Conservation (phyloP, 2,888 invertebrate genomes). For the Dorcus hopei region DNA sequence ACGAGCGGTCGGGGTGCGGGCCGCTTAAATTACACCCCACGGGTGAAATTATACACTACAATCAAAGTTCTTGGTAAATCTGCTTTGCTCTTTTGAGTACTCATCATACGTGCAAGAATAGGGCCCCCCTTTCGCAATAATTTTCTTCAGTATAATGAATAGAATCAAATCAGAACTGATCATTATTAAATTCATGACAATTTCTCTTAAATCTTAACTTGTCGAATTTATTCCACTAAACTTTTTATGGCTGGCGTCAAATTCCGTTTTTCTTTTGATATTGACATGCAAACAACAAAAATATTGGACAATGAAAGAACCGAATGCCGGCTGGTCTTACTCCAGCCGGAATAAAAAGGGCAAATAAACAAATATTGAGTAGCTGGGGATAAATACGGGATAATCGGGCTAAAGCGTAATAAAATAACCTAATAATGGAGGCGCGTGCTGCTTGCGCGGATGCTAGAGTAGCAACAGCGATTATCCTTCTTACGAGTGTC, state of each 20-base stretch:
- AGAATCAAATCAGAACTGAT: too few species aligned
- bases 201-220: too few species aligned
- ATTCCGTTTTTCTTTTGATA: too few species aligned
- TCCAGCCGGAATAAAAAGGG: slow-evolving; percentile 11
- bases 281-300: too few species aligned
- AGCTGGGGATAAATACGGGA: slow-evolving; percentile 23
- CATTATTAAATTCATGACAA: too few species aligned
- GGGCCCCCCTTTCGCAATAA: not conserved
- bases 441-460: slow-evolving; percentile 8
- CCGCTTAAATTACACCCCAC: slow-evolving; percentile 1
- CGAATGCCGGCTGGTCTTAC: not conserved
- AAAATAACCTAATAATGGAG: slow-evolving; percentile 35
- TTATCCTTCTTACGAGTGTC: slow-evolving; percentile 35
- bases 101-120: not conserved
- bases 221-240: too few species aligned
- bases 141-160: too few species aligned
- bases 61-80: not conserved
- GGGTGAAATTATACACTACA: not conserved
- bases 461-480: slow-evolving; percentile 19
- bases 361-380: slow-evolving; percentile 24
- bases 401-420: slow-evolving; percentile 37
- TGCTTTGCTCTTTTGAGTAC: not conserved
- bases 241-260: too few species aligned
- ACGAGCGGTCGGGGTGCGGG: slow-evolving; percentile 4
- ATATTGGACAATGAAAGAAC: too few species aligned